Evolutionary conservation across 2,113 vertebrate species (phyloP), one percentile per base, ranked within the genome.

Genomic region (Hirundichthys speculiger): DNA sequence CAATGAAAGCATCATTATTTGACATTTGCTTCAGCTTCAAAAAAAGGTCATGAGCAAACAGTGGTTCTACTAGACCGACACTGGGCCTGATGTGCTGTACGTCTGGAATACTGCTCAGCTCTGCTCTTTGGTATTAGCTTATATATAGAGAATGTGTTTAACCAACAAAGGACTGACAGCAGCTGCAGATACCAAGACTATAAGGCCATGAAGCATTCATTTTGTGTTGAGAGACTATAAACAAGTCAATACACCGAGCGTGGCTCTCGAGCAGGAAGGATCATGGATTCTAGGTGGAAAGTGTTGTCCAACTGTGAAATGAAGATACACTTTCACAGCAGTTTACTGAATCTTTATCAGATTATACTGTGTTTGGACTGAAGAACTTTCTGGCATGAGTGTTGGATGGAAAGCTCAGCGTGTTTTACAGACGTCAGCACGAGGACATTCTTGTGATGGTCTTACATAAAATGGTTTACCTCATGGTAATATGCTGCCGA

Each of bases 401-500:
- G 3, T 43, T 58, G 48, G 25, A 42, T 48, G 21, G n/a, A 43
- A 60, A 6, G 0, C 2, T 13, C 1, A 3, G 14, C 40, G 30
- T 30, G 8, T 14, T 24, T 24, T 0, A 48, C 18, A 22, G 12
- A 59, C 43, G 16, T 7, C n/a, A 43, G 15, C 22, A 8, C 13
- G 25, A 7, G 9, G 20, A 19, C 9, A n/a, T 34, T 41, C 18
- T 16, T 30, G 30, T 13, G 13, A 42, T 41, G 18, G 47, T 51
- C 47, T 49, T 64, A 18, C 27, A 24, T 24, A 24, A 42, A 16
- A 21, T 14, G 18, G 22, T 53, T 19, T 34, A 47, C 30, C 13
- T 30, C 16, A 57, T 45, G 19, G n/a, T 50, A 4, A 43, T 38
- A 66, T 75, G 64, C 64, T 73, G 72, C 71, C 62, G 54, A 45